Conservation (phyloP, 2,797 vertebrate species). For the Martes flavigula region DNA sequence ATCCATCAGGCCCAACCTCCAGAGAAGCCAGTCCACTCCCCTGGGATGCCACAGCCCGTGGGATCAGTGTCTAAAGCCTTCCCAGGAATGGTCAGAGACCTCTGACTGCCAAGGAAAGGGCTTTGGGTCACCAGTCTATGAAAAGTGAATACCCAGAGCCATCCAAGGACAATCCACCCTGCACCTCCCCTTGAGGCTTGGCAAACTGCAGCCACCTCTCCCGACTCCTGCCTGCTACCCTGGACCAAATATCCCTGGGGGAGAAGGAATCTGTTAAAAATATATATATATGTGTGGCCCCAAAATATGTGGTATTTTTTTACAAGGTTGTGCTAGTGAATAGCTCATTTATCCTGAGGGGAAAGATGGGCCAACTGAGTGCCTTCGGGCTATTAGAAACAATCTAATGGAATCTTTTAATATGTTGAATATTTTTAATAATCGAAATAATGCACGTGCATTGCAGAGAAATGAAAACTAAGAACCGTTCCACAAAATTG, state of each 20-base stretch:
- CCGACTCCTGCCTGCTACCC: not conserved
- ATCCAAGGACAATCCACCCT: not conserved
- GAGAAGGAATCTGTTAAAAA: not conserved
- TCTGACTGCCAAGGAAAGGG: not conserved
- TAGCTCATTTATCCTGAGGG: not conserved
- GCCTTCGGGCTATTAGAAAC: not conserved
- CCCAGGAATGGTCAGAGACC: not conserved
- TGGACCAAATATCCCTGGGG: not conserved
- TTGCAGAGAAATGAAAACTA: conserved; percentile 1
- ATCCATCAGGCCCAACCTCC: not conserved
- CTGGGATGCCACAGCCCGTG: not conserved
- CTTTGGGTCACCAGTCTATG: not conserved
- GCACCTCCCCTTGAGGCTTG: not conserved
- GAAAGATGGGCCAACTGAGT: not conserved
- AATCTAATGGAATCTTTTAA: not conserved
- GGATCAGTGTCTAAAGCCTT: not conserved
- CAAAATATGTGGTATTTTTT: not conserved
- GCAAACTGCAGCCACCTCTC: not conserved
- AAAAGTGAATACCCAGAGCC: not conserved
- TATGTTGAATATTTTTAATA: not conserved
- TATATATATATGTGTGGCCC: not conserved
- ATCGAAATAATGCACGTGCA: not conserved
- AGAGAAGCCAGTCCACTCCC: not conserved
- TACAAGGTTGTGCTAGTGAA: not conserved
- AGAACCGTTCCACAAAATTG: not conserved